Evolutionary conservation across 2,888 invertebrate species (phyloP).

Genomic region (Scaptomyza tumidula): DNA sequence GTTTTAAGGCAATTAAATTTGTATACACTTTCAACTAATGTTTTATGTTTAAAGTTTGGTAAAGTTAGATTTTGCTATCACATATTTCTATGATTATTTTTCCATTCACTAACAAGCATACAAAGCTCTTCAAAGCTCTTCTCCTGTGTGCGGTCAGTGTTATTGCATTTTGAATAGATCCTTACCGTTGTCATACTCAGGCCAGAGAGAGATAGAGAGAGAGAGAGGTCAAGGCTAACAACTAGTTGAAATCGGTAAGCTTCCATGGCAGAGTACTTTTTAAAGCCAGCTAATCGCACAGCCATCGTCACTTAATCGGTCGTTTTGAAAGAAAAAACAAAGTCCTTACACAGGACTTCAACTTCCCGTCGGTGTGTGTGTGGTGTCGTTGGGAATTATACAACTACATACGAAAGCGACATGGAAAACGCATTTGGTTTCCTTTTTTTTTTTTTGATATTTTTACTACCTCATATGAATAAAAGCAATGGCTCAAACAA

Average conservation of each 20-base stretch:
- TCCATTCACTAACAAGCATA: background rate
- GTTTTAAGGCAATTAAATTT: background rate
- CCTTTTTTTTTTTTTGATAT: background rate
- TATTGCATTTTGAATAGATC: conserved; percentile 11
- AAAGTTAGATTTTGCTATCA: background rate
- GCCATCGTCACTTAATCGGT: conserved; percentile 43
- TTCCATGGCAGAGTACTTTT: conserved; percentile 5
- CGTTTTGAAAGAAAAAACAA: conserved; percentile 25
- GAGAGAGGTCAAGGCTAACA: background rate
- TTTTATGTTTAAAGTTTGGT: background rate
- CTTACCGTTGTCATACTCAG: conserved; percentile 6
- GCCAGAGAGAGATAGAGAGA: background rate
- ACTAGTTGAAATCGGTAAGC: conserved; percentile 14
- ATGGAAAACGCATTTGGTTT: conserved; percentile 67
- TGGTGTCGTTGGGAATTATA: conserved; percentile 26
- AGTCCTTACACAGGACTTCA: conserved; percentile 8
- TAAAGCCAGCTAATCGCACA: conserved; percentile 13
- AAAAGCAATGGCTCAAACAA: conserved; percentile 24
- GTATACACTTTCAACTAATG: background rate
- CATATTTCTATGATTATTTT: background rate
- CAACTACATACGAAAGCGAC: conserved; percentile 34
- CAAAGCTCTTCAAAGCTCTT: background rate
- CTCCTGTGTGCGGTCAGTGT: background rate
- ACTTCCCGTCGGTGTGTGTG: conserved; percentile 11
- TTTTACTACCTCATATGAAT: conserved; percentile 15